Base-by-base conservation (phyloP, 2,797 vertebrate species). In the Hafferia zeledoni region DNA sequence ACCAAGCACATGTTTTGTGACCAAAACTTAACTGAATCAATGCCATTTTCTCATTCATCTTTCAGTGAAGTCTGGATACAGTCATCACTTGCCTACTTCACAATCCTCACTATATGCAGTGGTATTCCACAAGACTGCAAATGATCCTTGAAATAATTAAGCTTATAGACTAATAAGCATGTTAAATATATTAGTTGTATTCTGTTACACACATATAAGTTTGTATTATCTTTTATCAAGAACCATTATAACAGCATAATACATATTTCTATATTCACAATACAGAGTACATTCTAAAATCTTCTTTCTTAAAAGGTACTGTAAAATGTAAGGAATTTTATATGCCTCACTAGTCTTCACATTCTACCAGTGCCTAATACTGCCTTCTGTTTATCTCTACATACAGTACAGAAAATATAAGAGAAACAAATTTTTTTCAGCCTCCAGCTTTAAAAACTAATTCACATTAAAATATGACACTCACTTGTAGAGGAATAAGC, bases 381-480 rank as follows among this genome's bases (percentile, higher is more conserved):
- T 49, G 49, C 25, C 44, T 92, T 78, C 61, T 71, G 13, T 71
- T 82, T 81, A 84, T 79, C 78, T 83, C 37, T 60, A 76, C 28
- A 79, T n/a, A 69, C 24, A 61, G 52, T 13, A 69, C n/a, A 43
- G 52, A 90, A 94, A 53, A 67, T 9, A 24, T 3, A 31, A 71
- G 25, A 65, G 33, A 69, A 95, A 28, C 2, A 78, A 78, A 70
- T 77, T 83, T 41, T 31, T 83, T 70, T 27, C 56, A 85, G 53
- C 23, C 41, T 92, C 61, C 64, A 87, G 69, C 81, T 92, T 90
- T 71, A 80, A 88, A 91, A 95, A 56, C 64, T 67, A 81, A 83
- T 44, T 83, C 30, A 59, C 28, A n/a, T 89, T 83, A 85, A 90
- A 93, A 93, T 49, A 71, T 13, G 56, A 78, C 53, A 69, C n/a